Evolutionary conservation across 2,797 vertebrate species (phyloP).

Genomic region (Sandelia bainsii): DNA sequence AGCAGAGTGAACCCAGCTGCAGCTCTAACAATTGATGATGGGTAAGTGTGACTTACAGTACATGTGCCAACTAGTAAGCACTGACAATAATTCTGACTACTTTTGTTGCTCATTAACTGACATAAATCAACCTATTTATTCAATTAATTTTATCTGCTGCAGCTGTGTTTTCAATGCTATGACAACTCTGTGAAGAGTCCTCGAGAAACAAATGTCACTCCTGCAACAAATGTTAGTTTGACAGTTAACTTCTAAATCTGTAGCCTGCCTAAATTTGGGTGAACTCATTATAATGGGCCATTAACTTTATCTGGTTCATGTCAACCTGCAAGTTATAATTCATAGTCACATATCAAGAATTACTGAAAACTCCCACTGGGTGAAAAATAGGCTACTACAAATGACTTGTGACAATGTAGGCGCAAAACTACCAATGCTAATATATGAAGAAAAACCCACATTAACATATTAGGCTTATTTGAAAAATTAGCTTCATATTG

Average conservation of each 20-base stretch:
- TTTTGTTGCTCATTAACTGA: not conserved
- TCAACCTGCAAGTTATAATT: not conserved
- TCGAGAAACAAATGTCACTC: not conserved
- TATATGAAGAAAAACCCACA: no score
- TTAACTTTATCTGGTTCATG: not conserved
- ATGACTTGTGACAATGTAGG: no score
- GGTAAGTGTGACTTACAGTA: not conserved
- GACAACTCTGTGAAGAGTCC: conserved; percentile 3
- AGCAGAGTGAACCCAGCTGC: conserved; percentile 40
- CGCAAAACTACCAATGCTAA: no score
- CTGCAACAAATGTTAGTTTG: not conserved
- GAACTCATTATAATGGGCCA: not conserved
- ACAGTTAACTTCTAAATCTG: not conserved
- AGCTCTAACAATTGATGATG: conserved; percentile 7
- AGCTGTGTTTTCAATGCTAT: conserved; percentile 30
- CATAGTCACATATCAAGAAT: not conserved
- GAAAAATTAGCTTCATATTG: no score
- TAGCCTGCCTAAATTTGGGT: not conserved
- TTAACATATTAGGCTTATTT: no score
- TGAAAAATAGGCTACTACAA: no score
- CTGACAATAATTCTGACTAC: not conserved
- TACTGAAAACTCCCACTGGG: not conserved
- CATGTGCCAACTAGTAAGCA: conserved; percentile 2
- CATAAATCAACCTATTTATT: conserved; percentile 17
- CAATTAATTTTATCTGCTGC: conserved; percentile 16